Evolutionary conservation across 2,888 invertebrate genomes (phyloP).

Genomic region (Caenorhabditis sp.): DNA sequence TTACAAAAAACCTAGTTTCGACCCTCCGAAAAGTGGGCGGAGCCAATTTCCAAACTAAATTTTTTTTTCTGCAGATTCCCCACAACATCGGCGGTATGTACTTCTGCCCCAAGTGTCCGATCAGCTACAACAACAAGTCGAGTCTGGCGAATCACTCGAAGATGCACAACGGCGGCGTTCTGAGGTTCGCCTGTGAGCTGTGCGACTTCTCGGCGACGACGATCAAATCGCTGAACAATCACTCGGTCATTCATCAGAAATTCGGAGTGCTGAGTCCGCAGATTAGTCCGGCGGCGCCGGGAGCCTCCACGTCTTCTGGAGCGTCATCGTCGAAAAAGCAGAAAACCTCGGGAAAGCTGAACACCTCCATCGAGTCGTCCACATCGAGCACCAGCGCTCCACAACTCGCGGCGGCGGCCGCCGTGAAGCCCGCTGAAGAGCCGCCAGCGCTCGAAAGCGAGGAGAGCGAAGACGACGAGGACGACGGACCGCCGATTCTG

Average conservation of each 20-base stretch:
- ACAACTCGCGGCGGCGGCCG: not conserved
- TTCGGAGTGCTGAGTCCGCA: conserved; percentile 57
- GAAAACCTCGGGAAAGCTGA: not conserved
- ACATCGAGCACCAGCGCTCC: not conserved
- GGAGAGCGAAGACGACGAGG: not conserved
- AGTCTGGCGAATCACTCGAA: conserved; percentile 68
- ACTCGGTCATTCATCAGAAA: conserved; percentile 54
- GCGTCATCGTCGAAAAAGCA: not conserved
- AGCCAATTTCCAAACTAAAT: no score
- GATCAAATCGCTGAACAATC: conserved; percentile 60
- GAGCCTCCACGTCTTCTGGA: not conserved
- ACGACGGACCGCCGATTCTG: conserved; percentile 25
- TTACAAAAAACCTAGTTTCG: no score
- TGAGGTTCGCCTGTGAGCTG: conserved; percentile 65
- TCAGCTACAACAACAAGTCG: conserved; percentile 58
- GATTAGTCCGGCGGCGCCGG: conserved; percentile 26
- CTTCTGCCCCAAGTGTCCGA: conserved; percentile 64
- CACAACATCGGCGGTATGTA: conserved; percentile 31
- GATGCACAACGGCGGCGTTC: conserved; percentile 56
- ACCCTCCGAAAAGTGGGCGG: not conserved
- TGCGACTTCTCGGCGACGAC: conserved; percentile 69
- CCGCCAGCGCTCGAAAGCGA: not conserved
- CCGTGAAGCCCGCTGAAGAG: no score
- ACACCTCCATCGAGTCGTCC: not conserved
- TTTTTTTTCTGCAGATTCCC: not conserved